These are phyloP conservation scores for Stigmatopora nigra DNA, from an alignment of 2,113 vertebrate genomes.

Conservation along the genomic window DNA sequence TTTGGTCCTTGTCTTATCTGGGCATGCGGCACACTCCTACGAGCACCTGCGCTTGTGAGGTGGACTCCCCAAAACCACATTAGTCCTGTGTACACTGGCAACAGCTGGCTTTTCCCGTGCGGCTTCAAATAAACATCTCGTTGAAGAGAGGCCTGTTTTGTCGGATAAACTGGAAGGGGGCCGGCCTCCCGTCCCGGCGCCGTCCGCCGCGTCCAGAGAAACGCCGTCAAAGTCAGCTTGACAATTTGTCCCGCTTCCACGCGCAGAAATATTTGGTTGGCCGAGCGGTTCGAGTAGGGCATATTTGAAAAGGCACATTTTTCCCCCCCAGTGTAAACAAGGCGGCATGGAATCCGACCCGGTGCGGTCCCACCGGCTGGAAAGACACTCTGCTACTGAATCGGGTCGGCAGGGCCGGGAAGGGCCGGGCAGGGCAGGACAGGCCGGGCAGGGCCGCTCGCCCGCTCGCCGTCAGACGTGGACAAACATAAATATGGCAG, in stretches of 20 bases:
- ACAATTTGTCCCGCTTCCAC: constrained; percentile 66
- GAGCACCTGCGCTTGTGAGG: constrained; percentile 56
- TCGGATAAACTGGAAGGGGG: constrained; percentile 64
- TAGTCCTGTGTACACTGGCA: constrained; percentile 64
- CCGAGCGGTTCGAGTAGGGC: constrained; percentile 49
- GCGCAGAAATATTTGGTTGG: constrained; percentile 58
- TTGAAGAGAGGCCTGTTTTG: constrained; percentile 66
- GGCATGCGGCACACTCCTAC: constrained; percentile 40
- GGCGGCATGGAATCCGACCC: constrained; percentile 56
- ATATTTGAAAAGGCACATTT: constrained; percentile 57
- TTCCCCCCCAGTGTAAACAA: constrained; percentile 54
- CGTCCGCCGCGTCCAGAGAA: constrained; percentile 65
- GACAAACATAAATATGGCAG: constrained; percentile 55
- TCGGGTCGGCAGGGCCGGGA: constrained; percentile 35
- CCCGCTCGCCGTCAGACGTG: constrained; percentile 43
- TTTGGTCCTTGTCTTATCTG: constrained; percentile 37
- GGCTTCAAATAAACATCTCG: constrained; percentile 61
- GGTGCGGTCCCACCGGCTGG: constrained; percentile 42
- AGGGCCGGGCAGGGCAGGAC: constrained; percentile 34
- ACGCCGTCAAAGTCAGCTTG: constrained; percentile 59
- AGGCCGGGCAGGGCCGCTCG: constrained; percentile 31
- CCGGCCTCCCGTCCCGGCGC: constrained; percentile 54
- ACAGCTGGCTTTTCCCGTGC: constrained; percentile 55
- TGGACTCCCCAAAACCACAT: constrained; percentile 60
- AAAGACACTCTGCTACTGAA: constrained; percentile 63